phyloP scores from a whole-genome alignment of 1,140 invertebrate genomes.

The Heliothis virescens region DNA sequence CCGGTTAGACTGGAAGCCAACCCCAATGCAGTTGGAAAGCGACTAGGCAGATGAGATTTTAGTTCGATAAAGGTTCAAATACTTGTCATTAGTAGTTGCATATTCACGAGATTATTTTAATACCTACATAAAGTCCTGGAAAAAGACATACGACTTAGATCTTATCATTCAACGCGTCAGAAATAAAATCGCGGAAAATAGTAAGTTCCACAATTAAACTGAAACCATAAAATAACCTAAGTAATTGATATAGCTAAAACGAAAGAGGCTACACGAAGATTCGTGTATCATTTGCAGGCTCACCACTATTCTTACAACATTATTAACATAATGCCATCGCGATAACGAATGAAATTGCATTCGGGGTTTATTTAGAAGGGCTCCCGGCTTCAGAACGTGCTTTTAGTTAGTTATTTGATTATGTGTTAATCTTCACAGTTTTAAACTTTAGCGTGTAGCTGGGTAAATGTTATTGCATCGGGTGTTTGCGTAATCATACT shows the following conservation, averaged over 20 bases:
- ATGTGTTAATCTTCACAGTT: slow-evolving; percentile 17
- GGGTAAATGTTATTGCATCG: too few relatives aligned
- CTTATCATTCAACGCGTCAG: too few relatives aligned
- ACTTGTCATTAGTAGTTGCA: too few relatives aligned
- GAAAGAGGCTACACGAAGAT: slow-evolving; percentile 38
- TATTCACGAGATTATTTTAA: too few relatives aligned
- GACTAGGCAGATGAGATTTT: too few relatives aligned
- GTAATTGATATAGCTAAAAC: slow-evolving; percentile 16
- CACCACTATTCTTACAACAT: slow-evolving; percentile 34
- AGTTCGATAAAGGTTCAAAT: too few relatives aligned
- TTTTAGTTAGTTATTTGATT: slow-evolving; percentile 14
- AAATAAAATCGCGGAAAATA: background rate
- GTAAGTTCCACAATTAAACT: background rate
- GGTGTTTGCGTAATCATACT: too few relatives aligned
- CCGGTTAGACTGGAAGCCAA: too few relatives aligned
- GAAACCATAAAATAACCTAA: slow-evolving; percentile 5
- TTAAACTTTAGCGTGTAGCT: background rate
- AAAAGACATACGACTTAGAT: too few relatives aligned
- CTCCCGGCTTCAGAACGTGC: background rate
- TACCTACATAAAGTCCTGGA: too few relatives aligned
- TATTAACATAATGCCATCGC: slow-evolving; percentile 42
- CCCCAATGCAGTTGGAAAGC: too few relatives aligned
- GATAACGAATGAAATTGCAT: slow-evolving; percentile 38
- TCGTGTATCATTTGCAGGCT: slow-evolving; percentile 30
- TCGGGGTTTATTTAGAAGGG: slow-evolving; percentile 42